These are phyloP conservation scores for Henricia sp. DNA, from an alignment of 53 echinoderm and acorn worm genomes.

Conservation along the genomic window DNA sequence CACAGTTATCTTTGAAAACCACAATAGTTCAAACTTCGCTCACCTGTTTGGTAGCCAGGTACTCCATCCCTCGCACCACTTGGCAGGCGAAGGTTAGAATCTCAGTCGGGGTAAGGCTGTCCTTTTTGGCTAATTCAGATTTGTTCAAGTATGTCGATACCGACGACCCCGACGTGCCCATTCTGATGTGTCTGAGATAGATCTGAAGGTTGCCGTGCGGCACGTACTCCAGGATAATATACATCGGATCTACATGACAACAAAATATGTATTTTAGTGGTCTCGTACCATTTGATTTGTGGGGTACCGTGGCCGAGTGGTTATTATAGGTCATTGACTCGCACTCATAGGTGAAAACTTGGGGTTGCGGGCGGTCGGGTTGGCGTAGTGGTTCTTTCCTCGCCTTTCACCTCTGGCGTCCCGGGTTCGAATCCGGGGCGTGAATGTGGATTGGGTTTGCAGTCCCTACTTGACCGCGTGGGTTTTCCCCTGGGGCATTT, in stretches of 20 bases:
- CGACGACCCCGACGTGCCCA: constrained; percentile 43
- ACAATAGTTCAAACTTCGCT: not conserved
- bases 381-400: no score
- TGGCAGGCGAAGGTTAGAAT: constrained; percentile 65
- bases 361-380: no score
- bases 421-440: no score
- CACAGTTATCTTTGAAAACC: no score
- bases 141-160: constrained; percentile 16
- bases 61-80: constrained; percentile 81
- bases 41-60: constrained; percentile 71
- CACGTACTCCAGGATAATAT: constrained; percentile 83
- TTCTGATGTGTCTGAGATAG: constrained; percentile 61
- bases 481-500: no score
- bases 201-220: constrained; percentile 77
- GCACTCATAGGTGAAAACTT: no score
- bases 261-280: not conserved
- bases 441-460: no score
- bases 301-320: no score
- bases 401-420: no score
- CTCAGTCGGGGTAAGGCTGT: constrained; percentile 56
- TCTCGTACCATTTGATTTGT: no score
- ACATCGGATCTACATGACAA: constrained; percentile 73
- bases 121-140: constrained; percentile 17
- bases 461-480: no score
- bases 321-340: no score